Evolutionary conservation across 2,797 vertebrate species (phyloP), one percentile per base, ranked within the genome.

Genomic region (Borostomias antarcticus): DNA sequence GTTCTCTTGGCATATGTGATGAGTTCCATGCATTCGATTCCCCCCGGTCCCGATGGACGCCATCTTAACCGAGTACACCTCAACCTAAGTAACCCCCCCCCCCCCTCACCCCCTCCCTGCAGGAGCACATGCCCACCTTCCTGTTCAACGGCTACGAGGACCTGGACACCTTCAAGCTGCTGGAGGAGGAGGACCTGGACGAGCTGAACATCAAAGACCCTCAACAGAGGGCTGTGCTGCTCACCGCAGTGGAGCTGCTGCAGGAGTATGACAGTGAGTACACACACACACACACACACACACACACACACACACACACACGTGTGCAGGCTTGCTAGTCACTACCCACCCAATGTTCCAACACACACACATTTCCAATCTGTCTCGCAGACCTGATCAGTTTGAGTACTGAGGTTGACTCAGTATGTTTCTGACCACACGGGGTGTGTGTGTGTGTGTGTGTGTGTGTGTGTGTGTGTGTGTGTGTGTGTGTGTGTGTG

Each of bases 61-160:
- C n/a, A n/a, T n/a, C n/a, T n/a, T n/a, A n/a, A n/a, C n/a, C n/a
- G n/a, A n/a, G n/a, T n/a, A n/a, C n/a, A n/a, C n/a, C n/a, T n/a
- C n/a, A n/a, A n/a, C n/a, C n/a, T n/a, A n/a, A n/a, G n/a, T n/a
- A n/a, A n/a, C n/a, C n/a, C n/a, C n/a, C n/a, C n/a, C 15, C 1
- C 53, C 70, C 47, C 60, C 5, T 5, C 28, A 53, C 70, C 54
- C 72, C 13, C 76, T 50, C 71, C 13, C 1, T 57, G 0, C 79
- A 99, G 97, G 97, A 99, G 74, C 96, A 98, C 86, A 98, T 98
- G 96, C 97, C 98, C 48, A 98, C 98, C 2, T 98, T 99, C 85
- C 82, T 99, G 33, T 97, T 99, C 83, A 99, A 99, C 28, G 98
- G 98, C 13, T 99, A 99, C 58, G 97, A 99, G 87, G 97, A 99